phyloP scores from a whole-genome alignment of 2,113 vertebrate genomes.

The Psammodynastes pulverulentus region DNA sequence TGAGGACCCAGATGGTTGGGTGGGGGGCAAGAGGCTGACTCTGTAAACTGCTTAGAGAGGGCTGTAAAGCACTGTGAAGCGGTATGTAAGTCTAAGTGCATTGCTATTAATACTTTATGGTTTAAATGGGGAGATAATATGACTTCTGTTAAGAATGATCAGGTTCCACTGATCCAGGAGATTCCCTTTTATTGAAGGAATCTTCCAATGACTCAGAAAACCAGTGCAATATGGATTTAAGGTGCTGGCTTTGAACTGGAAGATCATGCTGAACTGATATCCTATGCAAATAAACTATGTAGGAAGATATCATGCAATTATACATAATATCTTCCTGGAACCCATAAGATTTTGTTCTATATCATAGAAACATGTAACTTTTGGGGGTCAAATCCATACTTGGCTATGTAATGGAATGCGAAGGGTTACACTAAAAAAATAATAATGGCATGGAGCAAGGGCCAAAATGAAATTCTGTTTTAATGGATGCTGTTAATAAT shows the following conservation, averaged over 20 bases:
- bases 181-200: not conserved
- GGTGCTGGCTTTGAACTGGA: not conserved
- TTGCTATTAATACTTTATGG: not conserved
- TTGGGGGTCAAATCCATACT: not conserved
- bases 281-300: not conserved
- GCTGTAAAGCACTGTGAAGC: no score
- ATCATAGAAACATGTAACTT: not conserved
- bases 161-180: not conserved
- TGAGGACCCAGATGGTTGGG: no score
- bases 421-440: not conserved
- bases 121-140: not conserved
- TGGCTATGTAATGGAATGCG: not conserved
- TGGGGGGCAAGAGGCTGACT: no score
- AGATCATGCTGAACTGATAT: not conserved
- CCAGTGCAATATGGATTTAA: not conserved
- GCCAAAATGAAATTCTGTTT: not conserved
- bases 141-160: not conserved
- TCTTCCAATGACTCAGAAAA: not conserved
- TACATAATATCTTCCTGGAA: not conserved
- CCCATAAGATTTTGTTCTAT: not conserved
- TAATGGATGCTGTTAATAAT: not conserved
- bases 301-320: no score
- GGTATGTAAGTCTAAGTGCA: no score
- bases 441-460: not conserved
- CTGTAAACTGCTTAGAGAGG: no score